These are phyloP conservation scores for Cybosia mesomella DNA, from an alignment of 2,888 invertebrate genomes.

Conservation along the genomic window DNA sequence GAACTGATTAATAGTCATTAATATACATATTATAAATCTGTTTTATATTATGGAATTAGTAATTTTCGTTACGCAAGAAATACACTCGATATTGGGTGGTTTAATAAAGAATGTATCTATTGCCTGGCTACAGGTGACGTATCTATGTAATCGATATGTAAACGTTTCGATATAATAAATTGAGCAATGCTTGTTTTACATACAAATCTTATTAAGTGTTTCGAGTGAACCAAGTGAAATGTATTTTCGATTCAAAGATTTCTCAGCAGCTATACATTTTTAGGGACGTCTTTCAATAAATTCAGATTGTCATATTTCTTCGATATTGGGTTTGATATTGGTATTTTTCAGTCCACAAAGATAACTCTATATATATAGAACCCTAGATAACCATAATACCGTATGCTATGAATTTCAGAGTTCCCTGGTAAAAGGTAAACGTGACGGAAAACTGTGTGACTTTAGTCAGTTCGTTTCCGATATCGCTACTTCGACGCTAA, in stretches of 20 bases:
- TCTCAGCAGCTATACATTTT: background rate
- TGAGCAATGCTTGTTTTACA: constrained; percentile 43
- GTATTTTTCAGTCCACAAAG: too few species aligned
- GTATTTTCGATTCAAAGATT: background rate
- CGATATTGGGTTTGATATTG: too few species aligned
- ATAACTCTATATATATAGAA: too few species aligned
- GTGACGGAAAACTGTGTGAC: too few species aligned
- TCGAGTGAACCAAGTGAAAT: constrained; percentile 24
- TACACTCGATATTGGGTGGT: constrained; percentile 38
- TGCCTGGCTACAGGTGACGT: constrained; percentile 37
- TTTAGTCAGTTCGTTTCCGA: too few species aligned
- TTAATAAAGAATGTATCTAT: constrained; percentile 43
- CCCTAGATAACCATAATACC: too few species aligned
- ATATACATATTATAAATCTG: constrained; percentile 40
- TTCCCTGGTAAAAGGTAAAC: too few species aligned
- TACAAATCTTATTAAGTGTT: constrained; percentile 25
- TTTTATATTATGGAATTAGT: constrained; percentile 28
- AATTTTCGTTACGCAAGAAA: constrained; percentile 38
- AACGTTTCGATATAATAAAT: constrained; percentile 47
- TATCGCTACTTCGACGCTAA: too few species aligned
- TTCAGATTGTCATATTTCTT: too few species aligned
- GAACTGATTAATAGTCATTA: constrained; percentile 33
- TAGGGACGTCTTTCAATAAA: too few species aligned
- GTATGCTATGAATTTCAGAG: too few species aligned
- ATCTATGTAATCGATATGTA: constrained; percentile 50